These are phyloP conservation scores for Stegostoma tigrinum DNA, from an alignment of 2,113 vertebrate genomes.

Conservation along the genomic window DNA sequence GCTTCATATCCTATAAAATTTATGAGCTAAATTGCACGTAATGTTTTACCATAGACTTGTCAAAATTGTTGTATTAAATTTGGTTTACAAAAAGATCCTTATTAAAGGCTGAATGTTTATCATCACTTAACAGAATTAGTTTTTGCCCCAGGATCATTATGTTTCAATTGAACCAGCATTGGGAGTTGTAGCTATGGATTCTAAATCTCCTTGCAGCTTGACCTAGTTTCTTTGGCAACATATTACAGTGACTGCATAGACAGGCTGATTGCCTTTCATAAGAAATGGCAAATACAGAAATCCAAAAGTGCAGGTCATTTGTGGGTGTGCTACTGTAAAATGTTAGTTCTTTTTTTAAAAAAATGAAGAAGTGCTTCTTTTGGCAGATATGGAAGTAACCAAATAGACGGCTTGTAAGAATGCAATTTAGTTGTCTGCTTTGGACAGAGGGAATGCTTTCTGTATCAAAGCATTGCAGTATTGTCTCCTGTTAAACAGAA, in stretches of 20 bases:
- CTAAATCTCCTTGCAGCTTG: not conserved
- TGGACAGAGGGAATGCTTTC: not conserved
- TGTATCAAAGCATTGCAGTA: not conserved
- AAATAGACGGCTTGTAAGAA: not conserved
- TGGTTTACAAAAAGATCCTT: not conserved
- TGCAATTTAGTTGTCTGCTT: not conserved
- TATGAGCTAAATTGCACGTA: not conserved
- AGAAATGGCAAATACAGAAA: not conserved
- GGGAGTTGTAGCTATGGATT: not conserved
- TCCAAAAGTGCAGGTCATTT: not conserved
- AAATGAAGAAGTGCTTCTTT: not conserved
- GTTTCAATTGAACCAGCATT: not conserved
- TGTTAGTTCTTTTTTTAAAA: not conserved
- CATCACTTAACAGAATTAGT: not conserved
- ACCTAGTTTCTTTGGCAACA: slow-evolving; percentile 16
- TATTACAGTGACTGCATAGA: not conserved
- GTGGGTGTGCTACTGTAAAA: not conserved
- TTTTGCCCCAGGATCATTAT: not conserved
- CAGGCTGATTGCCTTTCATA: not conserved
- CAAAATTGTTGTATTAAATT: not conserved
- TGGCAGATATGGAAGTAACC: not conserved
- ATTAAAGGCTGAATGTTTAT: not conserved
- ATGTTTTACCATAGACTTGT: not conserved
- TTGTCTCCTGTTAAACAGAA: not conserved
- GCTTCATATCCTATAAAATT: not conserved